Percentiles rank a stretch among this genome's conserved stretches.
These are phyloP conservation scores for Macquaria australasica DNA, from an alignment of 2,113 vertebrate species.

Conservation along the genomic window DNA sequence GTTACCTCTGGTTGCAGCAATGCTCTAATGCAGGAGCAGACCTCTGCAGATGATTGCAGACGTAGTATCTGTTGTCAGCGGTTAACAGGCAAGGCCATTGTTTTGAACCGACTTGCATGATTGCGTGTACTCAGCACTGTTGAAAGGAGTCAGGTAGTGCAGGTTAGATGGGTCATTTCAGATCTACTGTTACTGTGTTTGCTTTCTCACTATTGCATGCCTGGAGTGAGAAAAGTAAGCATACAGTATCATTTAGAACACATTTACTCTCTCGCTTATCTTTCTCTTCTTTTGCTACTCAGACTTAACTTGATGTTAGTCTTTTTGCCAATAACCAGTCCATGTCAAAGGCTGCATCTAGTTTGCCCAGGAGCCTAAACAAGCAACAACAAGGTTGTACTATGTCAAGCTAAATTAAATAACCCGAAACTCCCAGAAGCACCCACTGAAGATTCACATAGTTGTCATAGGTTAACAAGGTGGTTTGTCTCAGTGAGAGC, in stretches of 20 bases:
- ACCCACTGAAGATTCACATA: slow-evolving; percentile 3
- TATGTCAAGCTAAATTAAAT: slow-evolving; percentile 4
- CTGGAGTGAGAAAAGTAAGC: background rate
- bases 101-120: background rate
- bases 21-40: slow-evolving; percentile 3
- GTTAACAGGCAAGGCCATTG: background rate
- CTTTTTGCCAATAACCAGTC: background rate
- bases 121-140: slow-evolving; percentile 6
- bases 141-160: slow-evolving; percentile 13
- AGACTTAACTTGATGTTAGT: background rate
- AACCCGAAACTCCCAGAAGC: background rate
- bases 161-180: slow-evolving; percentile 47
- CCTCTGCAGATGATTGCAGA: slow-evolving; percentile 17
- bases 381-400: background rate
- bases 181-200: slow-evolving; percentile 18
- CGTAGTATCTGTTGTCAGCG: background rate
- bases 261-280: background rate
- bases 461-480: slow-evolving; percentile 22
- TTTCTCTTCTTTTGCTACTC: background rate
- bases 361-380: background rate
- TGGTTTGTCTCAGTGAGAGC: slow-evolving; percentile 24
- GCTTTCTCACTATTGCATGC: slow-evolving; percentile 17
- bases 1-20: slow-evolving; percentile 32
- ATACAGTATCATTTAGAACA: background rate
- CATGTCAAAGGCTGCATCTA: slow-evolving; percentile 2